A percentile compares a stretch with the other conserved stretches of the same genome.
Conservation (phyloP, 2,888 invertebrate genomes). For the Saturnia japonica region DNA sequence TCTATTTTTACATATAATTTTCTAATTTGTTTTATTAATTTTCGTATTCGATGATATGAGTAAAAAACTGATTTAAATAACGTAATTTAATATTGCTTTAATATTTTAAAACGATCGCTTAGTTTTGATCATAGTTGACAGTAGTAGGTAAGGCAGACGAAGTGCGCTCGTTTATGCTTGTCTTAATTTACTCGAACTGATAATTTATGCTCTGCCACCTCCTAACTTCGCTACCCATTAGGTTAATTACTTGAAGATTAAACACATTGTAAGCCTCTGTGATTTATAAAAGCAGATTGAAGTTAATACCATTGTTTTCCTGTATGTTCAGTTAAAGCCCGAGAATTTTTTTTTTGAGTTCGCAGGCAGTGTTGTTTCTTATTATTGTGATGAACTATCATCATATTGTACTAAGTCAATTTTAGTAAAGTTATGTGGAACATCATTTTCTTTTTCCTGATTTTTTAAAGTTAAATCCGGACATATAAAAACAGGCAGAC, state of each 20-base stretch:
- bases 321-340: too few relatives aligned
- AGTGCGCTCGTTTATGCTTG: not conserved
- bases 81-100: not conserved
- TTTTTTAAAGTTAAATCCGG: too few relatives aligned
- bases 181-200: not conserved
- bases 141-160: not conserved
- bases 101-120: not conserved
- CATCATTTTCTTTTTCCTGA: not conserved
- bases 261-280: not conserved
- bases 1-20: not conserved
- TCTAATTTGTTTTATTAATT: not conserved
- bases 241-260: not conserved
- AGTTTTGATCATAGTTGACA: not conserved
- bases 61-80: not conserved
- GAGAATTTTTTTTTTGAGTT: too few relatives aligned
- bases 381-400: too few relatives aligned
- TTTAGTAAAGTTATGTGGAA: not conserved
- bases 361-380: too few relatives aligned
- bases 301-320: not conserved
- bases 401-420: too few relatives aligned
- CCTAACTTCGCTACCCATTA: constrained; percentile 4
- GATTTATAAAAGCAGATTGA: not conserved
- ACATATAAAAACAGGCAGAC: too few relatives aligned
- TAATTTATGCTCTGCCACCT: not conserved
- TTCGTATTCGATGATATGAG: not conserved